Percentiles rank a stretch among this genome's conserved stretches.
These are phyloP conservation scores for Cryptoprocta ferox DNA, from an alignment of 2,797 vertebrate species.

Conservation along the genomic window DNA sequence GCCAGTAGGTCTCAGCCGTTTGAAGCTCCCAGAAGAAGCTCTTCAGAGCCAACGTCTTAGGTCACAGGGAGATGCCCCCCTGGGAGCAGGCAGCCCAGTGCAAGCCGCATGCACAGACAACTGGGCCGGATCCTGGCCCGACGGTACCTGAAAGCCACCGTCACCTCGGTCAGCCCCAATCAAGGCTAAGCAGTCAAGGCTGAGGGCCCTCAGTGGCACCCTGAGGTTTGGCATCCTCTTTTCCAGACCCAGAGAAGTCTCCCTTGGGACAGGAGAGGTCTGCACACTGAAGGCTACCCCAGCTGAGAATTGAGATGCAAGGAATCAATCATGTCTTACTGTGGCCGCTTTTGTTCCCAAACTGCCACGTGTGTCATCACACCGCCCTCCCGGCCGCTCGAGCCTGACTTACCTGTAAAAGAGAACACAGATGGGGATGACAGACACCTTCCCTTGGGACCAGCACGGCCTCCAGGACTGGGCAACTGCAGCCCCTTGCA, in stretches of 20 bases:
- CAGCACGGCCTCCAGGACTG: background rate
- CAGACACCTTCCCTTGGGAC: background rate
- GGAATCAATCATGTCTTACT: slow-evolving; percentile 82
- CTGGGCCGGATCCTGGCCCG: background rate
- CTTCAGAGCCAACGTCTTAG: background rate
- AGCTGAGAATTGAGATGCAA: slow-evolving; percentile 75
- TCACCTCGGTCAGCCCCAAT: background rate
- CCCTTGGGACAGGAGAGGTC: background rate
- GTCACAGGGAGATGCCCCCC: background rate
- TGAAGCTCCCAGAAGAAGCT: slow-evolving; percentile 45
- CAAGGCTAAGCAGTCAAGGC: background rate
- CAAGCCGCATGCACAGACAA: slow-evolving; percentile 72
- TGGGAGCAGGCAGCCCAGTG: slow-evolving; percentile 54
- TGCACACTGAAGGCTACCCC: slow-evolving; percentile 59
- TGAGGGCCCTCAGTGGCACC: background rate
- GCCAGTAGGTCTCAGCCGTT: slow-evolving; percentile 11
- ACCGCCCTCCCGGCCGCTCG: slow-evolving; percentile 72
- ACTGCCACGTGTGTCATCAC: slow-evolving; percentile 75
- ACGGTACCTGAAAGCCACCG: background rate
- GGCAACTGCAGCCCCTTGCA: background rate
- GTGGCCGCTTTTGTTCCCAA: slow-evolving; percentile 78
- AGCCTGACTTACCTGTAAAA: slow-evolving; percentile 87
- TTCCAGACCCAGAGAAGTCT: slow-evolving; percentile 6
- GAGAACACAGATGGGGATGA: slow-evolving; percentile 77
- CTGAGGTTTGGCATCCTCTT: background rate